Conservation (phyloP, 2,113 vertebrate genomes). For the Dendrocopos noguchii region DNA sequence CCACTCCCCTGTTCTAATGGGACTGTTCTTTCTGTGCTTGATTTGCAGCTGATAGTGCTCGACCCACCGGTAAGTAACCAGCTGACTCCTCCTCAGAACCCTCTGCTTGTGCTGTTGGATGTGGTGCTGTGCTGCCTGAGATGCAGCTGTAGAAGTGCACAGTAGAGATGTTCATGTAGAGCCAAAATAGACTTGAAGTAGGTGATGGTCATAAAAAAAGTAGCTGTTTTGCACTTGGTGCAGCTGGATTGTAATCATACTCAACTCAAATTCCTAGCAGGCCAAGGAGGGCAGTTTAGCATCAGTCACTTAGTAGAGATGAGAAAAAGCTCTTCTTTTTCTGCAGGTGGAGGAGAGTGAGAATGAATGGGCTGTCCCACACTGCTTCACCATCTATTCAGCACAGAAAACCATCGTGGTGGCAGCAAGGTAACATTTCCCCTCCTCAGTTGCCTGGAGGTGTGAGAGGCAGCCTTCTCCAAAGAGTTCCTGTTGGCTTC, state of each 20-base stretch:
- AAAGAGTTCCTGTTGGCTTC: neutral
- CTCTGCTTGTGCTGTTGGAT: neutral
- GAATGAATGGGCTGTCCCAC: constrained; percentile 86
- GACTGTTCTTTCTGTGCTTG: constrained; percentile 71
- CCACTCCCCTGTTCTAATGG: constrained; percentile 4
- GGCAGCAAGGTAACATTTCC: constrained; percentile 86
- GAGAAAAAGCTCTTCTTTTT: neutral
- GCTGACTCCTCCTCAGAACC: neutral
- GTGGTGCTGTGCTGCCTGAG: neutral
- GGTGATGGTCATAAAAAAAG: neutral
- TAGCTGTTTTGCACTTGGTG: neutral
- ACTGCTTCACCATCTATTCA: constrained; percentile 96
- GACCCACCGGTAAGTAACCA: constrained; percentile 90
- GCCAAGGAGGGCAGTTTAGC: neutral
- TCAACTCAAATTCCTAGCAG: neutral
- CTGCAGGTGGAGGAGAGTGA: constrained; percentile 91
- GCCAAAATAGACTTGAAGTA: constrained; percentile 15
- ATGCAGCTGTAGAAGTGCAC: neutral
- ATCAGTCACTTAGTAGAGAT: constrained; percentile 76
- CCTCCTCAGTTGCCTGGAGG: neutral
- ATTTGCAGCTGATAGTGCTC: constrained; percentile 92
- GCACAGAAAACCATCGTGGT: constrained; percentile 93
- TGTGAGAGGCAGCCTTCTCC: neutral
- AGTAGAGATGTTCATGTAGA: neutral
- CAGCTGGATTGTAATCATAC: accelerated